Evolutionary conservation across 2,888 invertebrate genomes (phyloP).

Genomic region (Lordiphosa andalusiaca): DNA sequence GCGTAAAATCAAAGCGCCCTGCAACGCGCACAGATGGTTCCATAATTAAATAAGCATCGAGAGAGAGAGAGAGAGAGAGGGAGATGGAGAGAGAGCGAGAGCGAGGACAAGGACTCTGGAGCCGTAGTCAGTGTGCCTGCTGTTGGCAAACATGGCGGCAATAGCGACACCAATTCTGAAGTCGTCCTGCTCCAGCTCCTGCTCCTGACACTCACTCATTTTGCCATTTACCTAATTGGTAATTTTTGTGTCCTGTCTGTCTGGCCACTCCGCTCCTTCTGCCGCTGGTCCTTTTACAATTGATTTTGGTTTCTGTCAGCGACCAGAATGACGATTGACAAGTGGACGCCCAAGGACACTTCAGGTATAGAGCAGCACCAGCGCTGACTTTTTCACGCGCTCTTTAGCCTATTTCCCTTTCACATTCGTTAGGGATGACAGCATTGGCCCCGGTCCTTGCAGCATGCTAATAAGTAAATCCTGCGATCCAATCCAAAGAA

Average conservation of each 20-base stretch:
- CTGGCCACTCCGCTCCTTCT: neutral
- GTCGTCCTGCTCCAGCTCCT: conserved; percentile 19
- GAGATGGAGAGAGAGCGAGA: conserved; percentile 13
- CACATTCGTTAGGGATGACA: conserved; percentile 51
- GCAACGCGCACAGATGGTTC: conserved; percentile 71
- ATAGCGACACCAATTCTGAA: conserved; percentile 51
- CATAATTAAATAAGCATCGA: conserved; percentile 75
- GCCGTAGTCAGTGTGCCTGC: conserved; percentile 4
- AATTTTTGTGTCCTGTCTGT: conserved; percentile 49
- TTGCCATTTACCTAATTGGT: conserved; percentile 74
- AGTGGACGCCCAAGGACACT: conserved; percentile 28
- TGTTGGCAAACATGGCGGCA: conserved; percentile 35
- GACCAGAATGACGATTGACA: conserved; percentile 56
- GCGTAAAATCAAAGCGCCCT: conserved; percentile 76
- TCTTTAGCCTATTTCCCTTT: conserved; percentile 69
- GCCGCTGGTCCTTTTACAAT: conserved; percentile 56
- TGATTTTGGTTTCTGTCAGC: conserved; percentile 69
- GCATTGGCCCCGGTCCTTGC: neutral
- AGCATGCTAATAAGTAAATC: conserved; percentile 76
- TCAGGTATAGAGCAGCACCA: conserved; percentile 26
- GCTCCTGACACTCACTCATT: conserved; percentile 54
- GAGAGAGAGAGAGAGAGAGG: conserved; percentile 9
- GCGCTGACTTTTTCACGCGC: conserved; percentile 52
- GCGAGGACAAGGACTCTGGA: neutral
- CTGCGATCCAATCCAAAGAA: conserved; percentile 74